Evolutionary conservation across 2,113 vertebrate genomes (phyloP).

Genomic region (Oceanodroma tethys): DNA sequence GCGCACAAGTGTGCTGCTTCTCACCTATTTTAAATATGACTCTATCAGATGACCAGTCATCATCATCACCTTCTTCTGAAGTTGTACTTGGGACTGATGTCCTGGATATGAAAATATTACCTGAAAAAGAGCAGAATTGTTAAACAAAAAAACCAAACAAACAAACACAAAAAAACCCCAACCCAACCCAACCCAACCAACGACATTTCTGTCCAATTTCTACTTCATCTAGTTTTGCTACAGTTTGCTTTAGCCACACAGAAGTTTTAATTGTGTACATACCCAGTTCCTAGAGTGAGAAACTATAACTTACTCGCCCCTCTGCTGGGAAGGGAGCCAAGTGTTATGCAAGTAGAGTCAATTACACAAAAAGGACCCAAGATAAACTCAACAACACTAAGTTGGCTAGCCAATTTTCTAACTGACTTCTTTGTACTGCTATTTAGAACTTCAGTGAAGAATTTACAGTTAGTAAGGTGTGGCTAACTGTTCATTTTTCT

Average conservation of each 20-base stretch:
- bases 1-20: neutral
- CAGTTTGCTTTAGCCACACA: neutral
- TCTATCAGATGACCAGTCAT: conserved; percentile 82
- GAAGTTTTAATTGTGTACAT: neutral
- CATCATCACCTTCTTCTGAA: conserved; percentile 89
- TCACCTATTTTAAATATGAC: conserved; percentile 95
- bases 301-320: neutral
- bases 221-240: neutral
- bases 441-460: neutral
- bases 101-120: conserved; percentile 96
- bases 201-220: neutral
- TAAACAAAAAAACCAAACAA: neutral
- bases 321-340: conserved; percentile 42
- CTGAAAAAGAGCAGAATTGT: conserved; percentile 64
- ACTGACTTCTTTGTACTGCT: conserved; percentile 8
- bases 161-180: no score
- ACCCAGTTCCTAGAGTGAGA: neutral
- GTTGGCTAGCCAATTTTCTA: conserved; percentile 24
- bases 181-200: no score
- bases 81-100: conserved; percentile 77
- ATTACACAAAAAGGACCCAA: conserved; percentile 28
- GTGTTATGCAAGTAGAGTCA: neutral
- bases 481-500: conserved; percentile 33
- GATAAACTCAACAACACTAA: conserved; percentile 34
- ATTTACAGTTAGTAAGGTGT: conserved; percentile 44